Base-by-base conservation (phyloP, 2,888 invertebrate species). In the Holacanthella duospinosa region DNA sequence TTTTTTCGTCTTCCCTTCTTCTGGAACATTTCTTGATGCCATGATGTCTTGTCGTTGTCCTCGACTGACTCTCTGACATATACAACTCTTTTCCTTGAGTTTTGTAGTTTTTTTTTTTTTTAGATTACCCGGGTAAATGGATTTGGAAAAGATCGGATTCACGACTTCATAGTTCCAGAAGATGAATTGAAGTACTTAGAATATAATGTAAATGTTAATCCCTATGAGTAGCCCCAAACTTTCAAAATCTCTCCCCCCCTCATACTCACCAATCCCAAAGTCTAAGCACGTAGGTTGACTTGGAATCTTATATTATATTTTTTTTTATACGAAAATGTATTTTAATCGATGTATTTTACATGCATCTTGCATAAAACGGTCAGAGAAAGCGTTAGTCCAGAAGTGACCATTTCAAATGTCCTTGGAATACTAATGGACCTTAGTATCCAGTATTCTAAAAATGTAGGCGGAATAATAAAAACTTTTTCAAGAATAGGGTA, bases 291-390 rank as follows among this genome's bases (percentile, higher is more conserved):
- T 57, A 27, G 48, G 12, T 21, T 21, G n/a, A 48, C 48, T 48
- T 36, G 36, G 16, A 16, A 16, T 16, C 36, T 36, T 36, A n/a
- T n/a, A n/a, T n/a, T n/a, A n/a, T n/a, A n/a, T n/a, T n/a, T 36
- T 16, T 9, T 21, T 58, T 58, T 24, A 28, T 4, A 16, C 29
- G 16, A 62, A 65, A 63, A 67, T 68, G 67, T 69, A 70, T 73
- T 73, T 73, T 73, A 73, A 73, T 73, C 73, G 73, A 71, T 67
- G 72, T 70, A 68, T 73, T 73, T 73, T 73, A 71, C 73, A 73
- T 73, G 73, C 73, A 67, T 71, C 73, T 71, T 73, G 73, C 73
- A 73, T 73, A 73, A 71, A 71, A 69, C 68, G 72, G 71, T 67
- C 69, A 70, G 21, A 12, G 55, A 16, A 68, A 67, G 68, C 63